Percentiles rank a stretch among this genome's conserved stretches.
phyloP scores from a whole-genome alignment of 2,113 vertebrate genomes.

The Cygnus buccinator region DNA sequence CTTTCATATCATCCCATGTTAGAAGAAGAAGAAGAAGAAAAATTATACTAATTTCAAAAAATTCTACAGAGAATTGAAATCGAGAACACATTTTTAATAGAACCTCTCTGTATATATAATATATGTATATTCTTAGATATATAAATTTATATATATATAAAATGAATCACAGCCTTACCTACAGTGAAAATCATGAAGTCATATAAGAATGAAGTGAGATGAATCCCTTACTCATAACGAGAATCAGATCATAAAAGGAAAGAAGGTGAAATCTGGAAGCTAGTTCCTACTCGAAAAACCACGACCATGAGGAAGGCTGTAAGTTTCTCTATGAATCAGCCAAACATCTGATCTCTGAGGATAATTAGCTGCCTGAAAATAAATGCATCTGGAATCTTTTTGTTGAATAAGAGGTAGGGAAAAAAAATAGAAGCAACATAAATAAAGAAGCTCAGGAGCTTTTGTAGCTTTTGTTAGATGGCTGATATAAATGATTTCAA shows the following conservation, averaged over 20 bases:
- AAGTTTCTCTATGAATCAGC: constrained; percentile 61
- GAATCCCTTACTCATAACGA: constrained; percentile 21
- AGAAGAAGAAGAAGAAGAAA: not conserved
- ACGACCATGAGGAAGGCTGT: not conserved
- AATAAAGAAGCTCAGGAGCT: not conserved
- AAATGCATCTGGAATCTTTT: constrained; percentile 16
- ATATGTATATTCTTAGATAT: not conserved
- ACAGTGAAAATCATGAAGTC: constrained; percentile 32
- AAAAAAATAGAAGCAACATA: not conserved
- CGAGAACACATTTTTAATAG: not conserved
- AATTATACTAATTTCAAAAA: not conserved
- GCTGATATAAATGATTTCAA: not conserved
- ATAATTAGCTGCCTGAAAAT: constrained; percentile 56
- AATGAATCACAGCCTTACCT: constrained; percentile 26
- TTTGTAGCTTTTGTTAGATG: not conserved
- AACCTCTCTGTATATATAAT: not conserved
- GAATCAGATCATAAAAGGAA: not conserved
- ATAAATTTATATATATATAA: not conserved
- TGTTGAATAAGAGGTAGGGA: not conserved
- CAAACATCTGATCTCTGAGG: constrained; percentile 52
- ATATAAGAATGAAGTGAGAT: not conserved
- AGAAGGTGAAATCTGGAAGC: constrained; percentile 51
- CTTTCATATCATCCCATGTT: not conserved
- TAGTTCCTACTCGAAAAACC: constrained; percentile 52
- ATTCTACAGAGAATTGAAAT: not conserved